phyloP scores from a whole-genome alignment of 2,888 invertebrate species.

The Macaria liturata region DNA sequence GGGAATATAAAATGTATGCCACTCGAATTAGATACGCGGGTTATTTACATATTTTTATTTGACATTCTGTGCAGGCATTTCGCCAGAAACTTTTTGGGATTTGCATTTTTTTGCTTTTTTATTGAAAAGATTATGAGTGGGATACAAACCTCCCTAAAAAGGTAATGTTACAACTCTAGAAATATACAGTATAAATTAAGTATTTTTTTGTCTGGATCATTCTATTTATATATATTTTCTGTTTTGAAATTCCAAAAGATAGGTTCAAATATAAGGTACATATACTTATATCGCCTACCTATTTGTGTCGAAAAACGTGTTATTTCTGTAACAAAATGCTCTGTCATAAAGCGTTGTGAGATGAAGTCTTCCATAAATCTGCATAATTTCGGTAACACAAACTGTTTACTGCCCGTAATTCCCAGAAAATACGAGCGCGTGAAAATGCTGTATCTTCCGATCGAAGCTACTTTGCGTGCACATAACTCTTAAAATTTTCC shows the following conservation, averaged over 20 bases:
- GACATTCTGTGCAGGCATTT: slow-evolving; percentile 21
- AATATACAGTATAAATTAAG: too few relatives aligned
- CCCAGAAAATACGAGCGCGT: slow-evolving; percentile 1
- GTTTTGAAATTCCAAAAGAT: too few relatives aligned
- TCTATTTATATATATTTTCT: too few relatives aligned
- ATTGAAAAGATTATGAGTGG: slow-evolving; percentile 4
- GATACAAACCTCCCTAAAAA: neutral
- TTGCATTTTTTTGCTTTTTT: slow-evolving; percentile 14
- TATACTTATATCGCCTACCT: too few relatives aligned
- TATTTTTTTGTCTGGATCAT: too few relatives aligned
- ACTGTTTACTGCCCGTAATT: neutral
- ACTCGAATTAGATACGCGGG: slow-evolving; percentile 19
- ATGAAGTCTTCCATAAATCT: too few relatives aligned
- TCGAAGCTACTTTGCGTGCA: slow-evolving; percentile 15
- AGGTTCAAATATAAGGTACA: too few relatives aligned
- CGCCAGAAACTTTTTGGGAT: slow-evolving; percentile 22
- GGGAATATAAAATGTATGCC: slow-evolving; percentile 23
- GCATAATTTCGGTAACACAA: neutral
- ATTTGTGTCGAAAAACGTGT: too few relatives aligned
- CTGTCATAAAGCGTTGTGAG: too few relatives aligned
- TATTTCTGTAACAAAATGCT: too few relatives aligned
- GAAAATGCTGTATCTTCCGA: slow-evolving; percentile 4
- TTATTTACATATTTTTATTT: slow-evolving; percentile 26
- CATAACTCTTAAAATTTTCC: slow-evolving; percentile 21
- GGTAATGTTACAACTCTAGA: neutral